Evolutionary conservation across 2,797 vertebrate genomes (phyloP).

Genomic region (Botia almorhae): DNA sequence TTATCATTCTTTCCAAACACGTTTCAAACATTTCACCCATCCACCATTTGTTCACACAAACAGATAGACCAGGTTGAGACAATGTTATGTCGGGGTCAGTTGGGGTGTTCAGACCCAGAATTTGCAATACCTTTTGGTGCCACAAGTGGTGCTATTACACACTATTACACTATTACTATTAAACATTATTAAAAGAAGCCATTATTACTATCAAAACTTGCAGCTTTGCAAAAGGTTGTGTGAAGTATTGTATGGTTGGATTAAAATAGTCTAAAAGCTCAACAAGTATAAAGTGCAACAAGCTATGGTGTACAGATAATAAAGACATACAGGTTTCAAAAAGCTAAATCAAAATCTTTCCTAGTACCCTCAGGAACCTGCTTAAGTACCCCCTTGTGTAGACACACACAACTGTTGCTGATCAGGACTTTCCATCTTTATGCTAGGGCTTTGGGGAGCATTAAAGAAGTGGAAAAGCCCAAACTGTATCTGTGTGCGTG

Average conservation of each 20-base stretch:
- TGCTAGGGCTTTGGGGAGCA: neutral
- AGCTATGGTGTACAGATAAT: neutral
- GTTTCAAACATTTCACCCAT: too few relatives aligned
- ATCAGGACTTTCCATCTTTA: constrained; percentile 3
- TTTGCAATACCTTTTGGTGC: too few relatives aligned
- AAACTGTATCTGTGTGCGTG: constrained; percentile 8
- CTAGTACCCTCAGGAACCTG: neutral
- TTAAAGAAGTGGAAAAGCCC: neutral
- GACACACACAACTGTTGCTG: neutral
- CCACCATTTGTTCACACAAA: too few relatives aligned
- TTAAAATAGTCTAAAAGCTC: neutral
- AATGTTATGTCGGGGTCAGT: too few relatives aligned
- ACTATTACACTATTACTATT: too few relatives aligned
- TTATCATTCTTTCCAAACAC: too few relatives aligned
- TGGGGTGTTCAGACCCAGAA: too few relatives aligned
- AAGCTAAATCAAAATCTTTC: neutral
- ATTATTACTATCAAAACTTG: too few relatives aligned
- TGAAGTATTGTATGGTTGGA: too few relatives aligned
- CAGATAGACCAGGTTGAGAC: too few relatives aligned
- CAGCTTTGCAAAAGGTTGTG: neutral
- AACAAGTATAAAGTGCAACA: neutral
- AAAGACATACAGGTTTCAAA: neutral
- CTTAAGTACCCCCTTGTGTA: neutral
- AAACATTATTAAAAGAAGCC: too few relatives aligned
- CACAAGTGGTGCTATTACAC: too few relatives aligned